Base-by-base conservation (phyloP, 2,888 invertebrate genomes). In the Creontiades dilutus region DNA sequence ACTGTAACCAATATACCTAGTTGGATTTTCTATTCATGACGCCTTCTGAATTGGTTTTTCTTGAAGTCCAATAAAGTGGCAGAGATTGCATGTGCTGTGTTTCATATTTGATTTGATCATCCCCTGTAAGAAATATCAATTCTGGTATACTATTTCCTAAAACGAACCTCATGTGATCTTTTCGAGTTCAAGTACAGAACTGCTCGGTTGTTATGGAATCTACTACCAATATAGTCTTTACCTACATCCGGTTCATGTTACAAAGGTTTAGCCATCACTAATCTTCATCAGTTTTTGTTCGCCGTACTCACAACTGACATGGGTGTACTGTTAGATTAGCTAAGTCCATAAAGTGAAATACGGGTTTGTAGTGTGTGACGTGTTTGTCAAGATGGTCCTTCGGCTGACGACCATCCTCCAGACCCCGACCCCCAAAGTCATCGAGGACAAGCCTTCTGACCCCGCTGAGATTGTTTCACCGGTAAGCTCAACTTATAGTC, bases 371-470 rank as follows among this genome's bases (percentile, higher is more conserved):
- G 87, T 87, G 87, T 87, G 87, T 87, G 87, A 87, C 87, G 75
- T 87, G 75, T 48, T 87, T 37, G 90, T 89, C 48, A 86, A 89
- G 75, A 91, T 91, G 91, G 91, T 91, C 46, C 80, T 91, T 68
- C 80, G 91, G 75, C 87, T 91, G 75, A 91, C 91, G 46, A 90
- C 91, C 52, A 91, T 91, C 78, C 89, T 90, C 9, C 90, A 90
- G 89, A 55, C 90, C 52, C 90, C 91, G 84, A 87, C 90, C 80
- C 91, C 90, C 19, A 90, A 90, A 57, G 89, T 91, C 82, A 89
- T 91, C 89, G 91, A 91, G 90, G 91, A 91, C 86, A 91, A 91
- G 89, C 91, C 91, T 52, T 85, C 90, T 75, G 90, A 90, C 89
- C 89, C 90, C 27, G 76, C 55, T 68, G 86, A 91, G 19, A 88